Conservation (phyloP, 2,888 invertebrate species). For the Aproaerema taeniolella region DNA sequence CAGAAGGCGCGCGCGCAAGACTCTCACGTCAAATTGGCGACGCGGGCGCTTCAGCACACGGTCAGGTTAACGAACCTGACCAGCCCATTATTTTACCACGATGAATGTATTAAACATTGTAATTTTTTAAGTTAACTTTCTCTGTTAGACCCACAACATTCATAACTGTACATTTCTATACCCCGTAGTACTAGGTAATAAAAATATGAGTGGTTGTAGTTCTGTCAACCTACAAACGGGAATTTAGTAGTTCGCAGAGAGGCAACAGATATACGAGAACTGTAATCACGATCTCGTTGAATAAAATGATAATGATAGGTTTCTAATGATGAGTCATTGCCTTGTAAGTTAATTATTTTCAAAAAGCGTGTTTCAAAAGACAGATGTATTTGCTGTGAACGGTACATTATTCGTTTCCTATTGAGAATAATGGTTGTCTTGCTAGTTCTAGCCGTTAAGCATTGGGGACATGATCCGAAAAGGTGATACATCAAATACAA, state of each 20-base stretch:
- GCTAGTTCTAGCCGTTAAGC: slow-evolving; percentile 6
- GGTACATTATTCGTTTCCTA: slow-evolving; percentile 29
- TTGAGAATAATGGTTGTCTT: slow-evolving; percentile 1
- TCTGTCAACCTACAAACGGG: neutral
- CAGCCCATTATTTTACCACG: slow-evolving; percentile 31
- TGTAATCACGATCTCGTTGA: slow-evolving; percentile 5
- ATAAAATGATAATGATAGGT: slow-evolving; percentile 6
- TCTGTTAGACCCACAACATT: slow-evolving; percentile 23
- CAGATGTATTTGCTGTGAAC: slow-evolving; percentile 21
- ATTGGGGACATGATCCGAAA: slow-evolving; percentile 17
- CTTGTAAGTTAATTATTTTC: slow-evolving; percentile 25
- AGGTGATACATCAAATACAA: slow-evolving; percentile 1
- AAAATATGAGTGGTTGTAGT: slow-evolving; percentile 1
- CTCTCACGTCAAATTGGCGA: slow-evolving; percentile 32
- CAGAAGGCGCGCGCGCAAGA: slow-evolving; percentile 30
- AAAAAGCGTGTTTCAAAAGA: slow-evolving; percentile 22
- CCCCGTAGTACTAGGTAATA: neutral
- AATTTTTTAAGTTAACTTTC: slow-evolving; percentile 29
- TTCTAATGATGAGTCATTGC: slow-evolving; percentile 20
- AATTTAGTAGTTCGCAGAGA: neutral
- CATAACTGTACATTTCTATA: slow-evolving; percentile 20
- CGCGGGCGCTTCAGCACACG: slow-evolving; percentile 28
- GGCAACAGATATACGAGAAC: slow-evolving; percentile 3
- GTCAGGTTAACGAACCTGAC: slow-evolving; percentile 55
- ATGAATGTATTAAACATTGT: slow-evolving; percentile 28